phyloP scores from a whole-genome alignment of 2,113 vertebrate genomes.

The Thryonomys swinderianus region DNA sequence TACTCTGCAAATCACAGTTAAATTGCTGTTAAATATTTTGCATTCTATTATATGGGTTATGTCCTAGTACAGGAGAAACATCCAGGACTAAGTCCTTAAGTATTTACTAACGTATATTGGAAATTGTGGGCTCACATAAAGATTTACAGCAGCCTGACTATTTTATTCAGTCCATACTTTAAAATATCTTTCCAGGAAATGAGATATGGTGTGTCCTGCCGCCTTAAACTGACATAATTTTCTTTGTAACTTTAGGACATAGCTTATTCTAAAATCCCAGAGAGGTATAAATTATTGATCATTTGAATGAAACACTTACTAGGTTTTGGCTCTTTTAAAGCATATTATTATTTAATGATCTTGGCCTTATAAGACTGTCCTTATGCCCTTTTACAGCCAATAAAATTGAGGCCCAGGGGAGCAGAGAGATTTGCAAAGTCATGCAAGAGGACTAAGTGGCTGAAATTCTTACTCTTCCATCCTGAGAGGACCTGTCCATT shows the following conservation, averaged over 20 bases:
- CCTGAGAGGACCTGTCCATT: background rate
- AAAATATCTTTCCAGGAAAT: slow-evolving; percentile 32
- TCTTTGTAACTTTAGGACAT: background rate
- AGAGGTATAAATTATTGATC: background rate
- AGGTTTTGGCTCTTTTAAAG: background rate
- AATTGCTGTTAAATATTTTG: slow-evolving; percentile 77
- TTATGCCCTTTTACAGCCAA: background rate
- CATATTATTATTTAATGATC: background rate
- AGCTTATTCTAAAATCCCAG: background rate
- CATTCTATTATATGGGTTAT: slow-evolving; percentile 54
- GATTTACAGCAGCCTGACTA: slow-evolving; percentile 21
- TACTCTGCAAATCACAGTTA: slow-evolving; percentile 69
- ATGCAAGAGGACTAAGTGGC: background rate
- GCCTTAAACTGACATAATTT: background rate
- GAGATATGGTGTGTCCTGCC: background rate
- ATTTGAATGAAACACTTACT: background rate
- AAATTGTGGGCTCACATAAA: background rate
- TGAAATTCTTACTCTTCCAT: background rate
- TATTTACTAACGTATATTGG: background rate
- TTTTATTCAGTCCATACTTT: background rate
- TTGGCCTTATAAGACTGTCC: background rate
- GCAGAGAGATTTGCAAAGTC: background rate
- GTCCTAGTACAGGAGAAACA: slow-evolving; percentile 23
- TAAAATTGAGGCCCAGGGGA: background rate
- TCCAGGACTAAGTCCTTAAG: background rate